Evolutionary conservation across 2,888 invertebrate species (phyloP).

Genomic region (Eristalinus aeneus): DNA sequence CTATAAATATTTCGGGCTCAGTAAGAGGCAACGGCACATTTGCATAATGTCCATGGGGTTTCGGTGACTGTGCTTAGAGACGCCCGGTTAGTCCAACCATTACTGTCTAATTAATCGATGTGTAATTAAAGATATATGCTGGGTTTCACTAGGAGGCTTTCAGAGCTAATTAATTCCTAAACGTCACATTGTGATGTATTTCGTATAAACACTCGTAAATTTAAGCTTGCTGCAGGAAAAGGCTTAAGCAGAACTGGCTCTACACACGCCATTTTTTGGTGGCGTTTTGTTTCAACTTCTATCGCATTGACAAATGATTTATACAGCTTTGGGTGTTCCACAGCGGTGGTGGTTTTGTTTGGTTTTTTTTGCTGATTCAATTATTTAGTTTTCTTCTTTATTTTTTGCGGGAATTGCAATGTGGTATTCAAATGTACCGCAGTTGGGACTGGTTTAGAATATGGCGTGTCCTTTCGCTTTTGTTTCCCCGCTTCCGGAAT

Average conservation of each 20-base stretch:
- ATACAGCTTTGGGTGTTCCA: slow-evolving; percentile 18
- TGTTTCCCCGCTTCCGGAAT: neutral
- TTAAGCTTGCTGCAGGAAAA: slow-evolving; percentile 29
- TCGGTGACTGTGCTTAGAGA: neutral
- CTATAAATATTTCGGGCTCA: slow-evolving; percentile 50
- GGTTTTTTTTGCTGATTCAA: slow-evolving; percentile 6
- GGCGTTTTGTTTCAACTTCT: slow-evolving; percentile 42
- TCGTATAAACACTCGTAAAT: slow-evolving; percentile 50
- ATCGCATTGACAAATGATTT: slow-evolving; percentile 36
- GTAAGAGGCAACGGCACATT: slow-evolving; percentile 14
- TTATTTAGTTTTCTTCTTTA: neutral
- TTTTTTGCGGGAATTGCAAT: neutral
- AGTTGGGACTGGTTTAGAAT: slow-evolving; percentile 1
- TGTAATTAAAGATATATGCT: slow-evolving; percentile 56
- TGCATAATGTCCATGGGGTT: slow-evolving; percentile 35
- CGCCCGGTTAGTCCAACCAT: slow-evolving; percentile 34
- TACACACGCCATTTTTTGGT: slow-evolving; percentile 42
- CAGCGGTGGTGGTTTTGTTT: neutral
- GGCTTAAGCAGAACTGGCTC: slow-evolving; percentile 28
- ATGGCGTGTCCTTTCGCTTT: neutral
- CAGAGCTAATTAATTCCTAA: slow-evolving; percentile 34
- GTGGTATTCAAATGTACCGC: slow-evolving; percentile 25
- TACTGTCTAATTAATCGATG: slow-evolving; percentile 59
- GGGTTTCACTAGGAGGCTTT: neutral
- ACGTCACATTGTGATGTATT: slow-evolving; percentile 51